These are phyloP conservation scores for Machaerirhynchus nigripectus DNA, from an alignment of 2,113 vertebrate genomes.

Conservation along the genomic window DNA sequence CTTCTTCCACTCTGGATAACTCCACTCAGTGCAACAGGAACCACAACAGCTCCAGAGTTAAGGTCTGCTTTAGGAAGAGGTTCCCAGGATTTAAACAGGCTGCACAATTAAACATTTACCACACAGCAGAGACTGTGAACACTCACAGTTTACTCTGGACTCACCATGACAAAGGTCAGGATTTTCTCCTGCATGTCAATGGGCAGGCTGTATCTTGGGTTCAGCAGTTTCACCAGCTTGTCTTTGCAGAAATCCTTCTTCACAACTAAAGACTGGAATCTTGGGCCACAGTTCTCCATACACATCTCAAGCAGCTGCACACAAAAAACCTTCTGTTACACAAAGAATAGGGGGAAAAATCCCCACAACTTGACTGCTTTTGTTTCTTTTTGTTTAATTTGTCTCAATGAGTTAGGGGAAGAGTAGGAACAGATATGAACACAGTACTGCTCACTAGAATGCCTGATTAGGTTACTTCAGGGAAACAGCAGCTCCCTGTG, in stretches of 20 bases:
- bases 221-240: slow-evolving; percentile 74
- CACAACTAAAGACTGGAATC: slow-evolving; percentile 77
- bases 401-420: neutral
- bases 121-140: neutral
- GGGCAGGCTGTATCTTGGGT: slow-evolving; percentile 74
- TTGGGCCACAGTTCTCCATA: slow-evolving; percentile 75
- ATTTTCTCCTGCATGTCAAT: slow-evolving; percentile 77
- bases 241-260: slow-evolving; percentile 81
- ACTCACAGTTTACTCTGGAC: neutral
- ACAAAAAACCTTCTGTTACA: slow-evolving; percentile 11
- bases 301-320: slow-evolving; percentile 79
- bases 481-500: neutral
- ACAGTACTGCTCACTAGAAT: neutral
- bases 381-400: neutral
- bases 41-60: neutral
- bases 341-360: neutral
- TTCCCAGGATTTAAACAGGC: neutral
- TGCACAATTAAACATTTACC: neutral
- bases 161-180: slow-evolving; percentile 77
- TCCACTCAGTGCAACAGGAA: neutral
- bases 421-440: neutral
- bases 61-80: neutral
- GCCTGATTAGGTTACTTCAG: neutral
- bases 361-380: neutral
- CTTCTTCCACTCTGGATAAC: neutral